Percentiles rank a stretch among this genome's conserved stretches.
phyloP scores from a whole-genome alignment of 2,797 vertebrate genomes.

The Anas acuta region DNA sequence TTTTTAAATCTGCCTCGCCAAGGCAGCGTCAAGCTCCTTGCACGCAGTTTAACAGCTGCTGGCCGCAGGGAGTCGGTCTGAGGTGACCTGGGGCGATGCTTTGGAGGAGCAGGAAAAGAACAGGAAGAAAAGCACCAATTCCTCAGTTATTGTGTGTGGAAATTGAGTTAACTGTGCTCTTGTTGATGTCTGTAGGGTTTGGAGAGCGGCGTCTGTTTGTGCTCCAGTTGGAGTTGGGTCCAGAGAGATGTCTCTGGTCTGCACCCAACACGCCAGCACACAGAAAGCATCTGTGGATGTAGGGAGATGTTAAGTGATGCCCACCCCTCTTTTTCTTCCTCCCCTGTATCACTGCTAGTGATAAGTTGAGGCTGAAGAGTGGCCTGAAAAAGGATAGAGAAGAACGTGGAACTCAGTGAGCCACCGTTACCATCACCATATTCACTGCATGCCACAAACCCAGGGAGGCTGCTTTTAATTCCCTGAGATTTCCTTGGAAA shows the following conservation, averaged over 20 bases:
- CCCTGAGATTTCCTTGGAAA: background rate
- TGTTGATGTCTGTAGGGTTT: background rate
- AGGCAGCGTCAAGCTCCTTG: background rate
- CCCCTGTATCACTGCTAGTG: background rate
- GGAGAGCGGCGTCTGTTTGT: background rate
- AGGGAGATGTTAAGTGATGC: background rate
- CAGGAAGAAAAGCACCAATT: background rate
- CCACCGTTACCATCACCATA: background rate
- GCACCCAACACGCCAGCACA: background rate
- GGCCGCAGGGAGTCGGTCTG: background rate
- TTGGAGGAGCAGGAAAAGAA: background rate
- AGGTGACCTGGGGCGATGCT: background rate
- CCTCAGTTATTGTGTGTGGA: background rate
- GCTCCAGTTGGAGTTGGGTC: background rate
- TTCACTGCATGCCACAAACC: background rate
- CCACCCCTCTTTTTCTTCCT: background rate
- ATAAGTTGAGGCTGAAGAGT: background rate
- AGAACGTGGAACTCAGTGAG: background rate
- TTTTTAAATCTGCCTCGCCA: background rate
- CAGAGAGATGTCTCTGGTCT: background rate
- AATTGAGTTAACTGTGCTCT: background rate
- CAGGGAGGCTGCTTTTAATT: background rate
- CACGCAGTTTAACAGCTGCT: background rate
- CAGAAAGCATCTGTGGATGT: rapidly evolving
- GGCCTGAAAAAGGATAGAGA: background rate